Conservation (phyloP, 2,113 vertebrate genomes). For the Fukomys damarensis region DNA sequence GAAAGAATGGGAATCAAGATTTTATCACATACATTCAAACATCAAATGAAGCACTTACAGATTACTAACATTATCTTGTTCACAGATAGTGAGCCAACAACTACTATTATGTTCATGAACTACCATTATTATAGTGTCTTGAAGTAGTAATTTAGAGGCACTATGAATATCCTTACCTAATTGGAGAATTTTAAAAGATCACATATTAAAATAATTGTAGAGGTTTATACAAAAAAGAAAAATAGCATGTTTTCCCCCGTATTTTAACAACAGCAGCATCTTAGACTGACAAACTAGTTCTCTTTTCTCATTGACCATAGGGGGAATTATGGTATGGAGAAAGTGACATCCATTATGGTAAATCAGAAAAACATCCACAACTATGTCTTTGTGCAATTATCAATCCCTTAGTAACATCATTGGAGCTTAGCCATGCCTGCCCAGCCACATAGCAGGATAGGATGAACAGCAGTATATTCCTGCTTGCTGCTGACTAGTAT, state of each 20-base stretch:
- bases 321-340: not conserved
- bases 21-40: not conserved
- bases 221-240: not conserved
- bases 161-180: not conserved
- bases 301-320: not conserved
- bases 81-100: not conserved
- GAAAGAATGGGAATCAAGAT: not conserved
- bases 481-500: slow-evolving; percentile 63
- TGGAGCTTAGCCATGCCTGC: slow-evolving; percentile 22
- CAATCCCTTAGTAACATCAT: not conserved
- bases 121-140: not conserved
- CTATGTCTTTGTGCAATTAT: not conserved
- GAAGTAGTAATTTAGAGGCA: not conserved
- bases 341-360: not conserved
- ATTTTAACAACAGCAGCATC: not conserved
- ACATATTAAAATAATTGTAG: not conserved
- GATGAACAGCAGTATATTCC: slow-evolving; percentile 46
- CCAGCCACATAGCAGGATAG: slow-evolving; percentile 13
- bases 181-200: not conserved
- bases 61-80: not conserved
- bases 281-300: not conserved
- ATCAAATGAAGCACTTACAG: not conserved
- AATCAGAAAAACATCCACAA: not conserved
- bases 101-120: not conserved
- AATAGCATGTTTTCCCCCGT: not conserved